phyloP scores from a whole-genome alignment of 92 coral and sea anemone species.

The Blastomussa wellsi region DNA sequence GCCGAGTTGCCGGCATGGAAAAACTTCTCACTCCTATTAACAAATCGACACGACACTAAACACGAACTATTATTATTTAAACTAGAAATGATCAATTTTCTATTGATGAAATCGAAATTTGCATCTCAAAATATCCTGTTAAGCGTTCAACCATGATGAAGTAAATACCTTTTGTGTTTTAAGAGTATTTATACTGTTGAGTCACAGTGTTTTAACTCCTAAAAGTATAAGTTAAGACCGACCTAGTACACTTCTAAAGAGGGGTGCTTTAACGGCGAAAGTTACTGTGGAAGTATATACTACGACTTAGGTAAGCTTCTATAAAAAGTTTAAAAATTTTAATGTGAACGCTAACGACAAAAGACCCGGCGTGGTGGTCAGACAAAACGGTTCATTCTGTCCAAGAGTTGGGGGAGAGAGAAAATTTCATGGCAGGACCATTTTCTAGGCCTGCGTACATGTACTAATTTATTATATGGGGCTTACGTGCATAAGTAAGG shows the following conservation, averaged over 20 bases:
- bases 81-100: not conserved
- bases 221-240: not conserved
- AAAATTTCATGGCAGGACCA: too few relatives aligned
- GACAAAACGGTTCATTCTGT: too few relatives aligned
- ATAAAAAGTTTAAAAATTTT: too few relatives aligned
- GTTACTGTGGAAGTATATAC: not conserved
- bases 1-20: too few relatives aligned
- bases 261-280: not conserved
- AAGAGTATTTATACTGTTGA: not conserved
- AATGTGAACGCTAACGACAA: not conserved
- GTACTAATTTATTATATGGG: too few relatives aligned
- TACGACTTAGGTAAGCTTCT: not conserved
- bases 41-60: too few relatives aligned
- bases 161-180: not conserved
- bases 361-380: too few relatives aligned
- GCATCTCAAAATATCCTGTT: not conserved
- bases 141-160: too few relatives aligned
- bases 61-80: not conserved
- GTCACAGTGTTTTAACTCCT: not conserved
- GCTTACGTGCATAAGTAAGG: too few relatives aligned
- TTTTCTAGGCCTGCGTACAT: too few relatives aligned
- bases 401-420: too few relatives aligned
- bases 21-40: too few relatives aligned
- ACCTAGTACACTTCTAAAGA: not conserved
- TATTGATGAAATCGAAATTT: not conserved